phyloP scores from a whole-genome alignment of 2,113 vertebrate genomes.

The Indri indri region DNA sequence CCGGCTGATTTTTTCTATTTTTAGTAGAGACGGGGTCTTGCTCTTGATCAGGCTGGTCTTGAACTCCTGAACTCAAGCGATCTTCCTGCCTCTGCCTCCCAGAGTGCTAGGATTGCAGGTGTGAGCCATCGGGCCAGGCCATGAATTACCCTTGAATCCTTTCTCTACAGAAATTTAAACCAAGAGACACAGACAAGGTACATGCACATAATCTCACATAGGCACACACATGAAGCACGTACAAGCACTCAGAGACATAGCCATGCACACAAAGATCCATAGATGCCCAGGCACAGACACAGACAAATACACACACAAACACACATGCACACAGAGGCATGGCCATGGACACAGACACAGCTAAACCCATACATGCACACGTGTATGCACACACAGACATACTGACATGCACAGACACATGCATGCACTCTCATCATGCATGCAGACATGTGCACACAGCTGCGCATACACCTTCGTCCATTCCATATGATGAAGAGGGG shows the following conservation, averaged over 20 bases:
- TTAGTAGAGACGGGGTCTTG: no score
- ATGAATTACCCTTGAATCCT: not conserved
- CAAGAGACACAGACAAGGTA: not conserved
- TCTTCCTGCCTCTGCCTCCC: no score
- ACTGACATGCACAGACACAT: no score
- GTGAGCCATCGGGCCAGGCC: no score
- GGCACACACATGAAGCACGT: not conserved
- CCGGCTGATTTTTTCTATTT: no score
- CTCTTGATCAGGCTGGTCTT: no score
- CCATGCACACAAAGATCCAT: not conserved
- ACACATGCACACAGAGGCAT: not conserved
- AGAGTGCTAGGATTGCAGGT: no score
- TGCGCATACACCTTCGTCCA: no score
- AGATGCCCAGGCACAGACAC: not conserved
- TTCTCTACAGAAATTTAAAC: not conserved
- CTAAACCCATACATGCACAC: not conserved
- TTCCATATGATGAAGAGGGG: not conserved
- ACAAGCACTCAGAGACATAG: not conserved
- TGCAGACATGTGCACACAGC: not conserved
- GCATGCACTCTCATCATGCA: rapidly evolving
- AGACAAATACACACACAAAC: not conserved
- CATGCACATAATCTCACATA: not conserved
- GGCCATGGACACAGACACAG: not conserved
- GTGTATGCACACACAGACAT: not conserved
- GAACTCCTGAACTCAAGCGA: no score